Evolutionary conservation across 2,113 vertebrate species (phyloP), one percentile per base, ranked within the genome.

Genomic region (Geococcyx californianus): DNA sequence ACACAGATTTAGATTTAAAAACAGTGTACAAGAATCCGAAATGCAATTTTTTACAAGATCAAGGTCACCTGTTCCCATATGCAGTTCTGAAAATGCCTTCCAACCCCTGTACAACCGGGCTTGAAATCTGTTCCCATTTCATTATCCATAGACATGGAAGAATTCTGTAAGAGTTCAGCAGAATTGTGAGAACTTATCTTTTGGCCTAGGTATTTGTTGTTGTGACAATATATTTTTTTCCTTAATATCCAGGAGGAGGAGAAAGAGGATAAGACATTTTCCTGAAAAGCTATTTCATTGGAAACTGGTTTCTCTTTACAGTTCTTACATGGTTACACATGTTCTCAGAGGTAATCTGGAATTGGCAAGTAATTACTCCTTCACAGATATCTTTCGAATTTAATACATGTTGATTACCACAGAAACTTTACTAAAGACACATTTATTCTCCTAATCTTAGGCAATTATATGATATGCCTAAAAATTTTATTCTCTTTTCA

Each of bases 341-440:
- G n/a, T 94, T 95, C 54, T 47, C 69, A 86, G 45, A 73, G 97
- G 75, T 83, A 80, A 81, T 83, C 60, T 92, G 36, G 24, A 20
- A 64, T 56, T 80, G 52, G 40, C 45, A 93, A 94, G 76, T 76
- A 92, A 51, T 91, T 92, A 84, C 38, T 87, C 12, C 62, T 95
- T 79, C 62, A 77, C 5, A 21, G 56, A 19, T 56, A 84, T 51
- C n/a, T 89, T 88, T 94, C 87, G 31, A 45, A 72, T 69, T 93
- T 91, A 84, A 75, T 68, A 24, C 36, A 42, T 86, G 4, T 10
- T 86, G 19, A 75, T 67, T 63, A 80, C 7, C 3, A 10, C 31
- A 89, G 60, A 67, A 87, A 55, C 14, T 25, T 92, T 26, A 33
- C 6, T 72, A 68, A 38, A 68, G 2, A 28, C 52, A 4, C 25